Base-by-base conservation (phyloP, 1,140 invertebrate genomes). In the Nephotettix cincticeps region DNA sequence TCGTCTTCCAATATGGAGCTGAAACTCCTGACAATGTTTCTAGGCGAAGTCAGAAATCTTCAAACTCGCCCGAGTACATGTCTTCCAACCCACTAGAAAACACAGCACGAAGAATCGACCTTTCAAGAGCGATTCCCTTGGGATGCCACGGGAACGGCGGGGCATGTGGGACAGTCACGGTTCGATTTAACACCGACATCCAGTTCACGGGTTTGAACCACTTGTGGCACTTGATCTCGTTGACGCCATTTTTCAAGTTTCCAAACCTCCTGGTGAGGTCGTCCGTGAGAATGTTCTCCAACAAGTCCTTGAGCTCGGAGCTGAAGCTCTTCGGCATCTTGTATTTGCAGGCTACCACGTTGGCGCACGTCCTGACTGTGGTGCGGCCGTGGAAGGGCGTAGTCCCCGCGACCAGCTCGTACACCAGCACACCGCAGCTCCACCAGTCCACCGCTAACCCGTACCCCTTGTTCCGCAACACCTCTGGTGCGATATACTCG, bases 401-500 rank as follows among this genome's bases (percentile, higher is more conserved):
- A 77, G 88, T 90, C 0, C 93, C 93, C 13, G 91, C 88, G 67
- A 90, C 90, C 89, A 95, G 93, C 81, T 95, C 93, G 80, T 87
- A 95, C 6, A 95, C 80, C 1, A 98, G 82, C 0, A 98, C 91
- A 0, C 96, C 96, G 58, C 96, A 89, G 6, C 95, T 94, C 96
- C 96, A 98, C 95, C 95, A 98, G 77, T 99, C 97, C 0, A 98
- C 96, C 1, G 96, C 92, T 78, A 94, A 94, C 61, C 96, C 95
- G 81, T 99, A 99, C 0, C 96, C 96, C 80, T 96, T 98, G 75
- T 91, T 95, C 65, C 96, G 84, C 74, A 99, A 96, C 36, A 98
- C 90, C 84, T 98, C 96, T 0, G 96, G 96, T 0, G 96, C 95
- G 54, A 99, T 81, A 83, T 99, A 99, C 81, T 99, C 96, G 0